phyloP scores from a whole-genome alignment of 2,888 invertebrate genomes.

The Leptinotarsa rubiginosa region DNA sequence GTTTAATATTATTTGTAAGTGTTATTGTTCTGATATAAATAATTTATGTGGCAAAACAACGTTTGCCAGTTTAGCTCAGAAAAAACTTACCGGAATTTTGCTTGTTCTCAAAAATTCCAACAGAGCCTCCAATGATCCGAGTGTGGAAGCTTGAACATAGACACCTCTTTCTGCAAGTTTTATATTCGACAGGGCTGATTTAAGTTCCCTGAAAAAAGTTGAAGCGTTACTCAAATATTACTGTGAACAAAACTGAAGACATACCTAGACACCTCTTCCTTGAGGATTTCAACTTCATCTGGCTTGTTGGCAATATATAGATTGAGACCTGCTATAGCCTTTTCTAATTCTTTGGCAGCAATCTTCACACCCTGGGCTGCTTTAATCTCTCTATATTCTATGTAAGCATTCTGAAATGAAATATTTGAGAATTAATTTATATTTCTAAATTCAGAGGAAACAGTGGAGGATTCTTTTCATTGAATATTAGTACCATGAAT shows the following conservation, averaged over 20 bases:
- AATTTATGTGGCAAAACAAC: too few relatives aligned
- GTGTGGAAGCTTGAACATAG: conserved; percentile 99
- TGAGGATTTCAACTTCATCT: conserved; percentile 90
- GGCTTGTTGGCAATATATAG: conserved; percentile 90
- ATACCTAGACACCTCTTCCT: conserved; percentile 83
- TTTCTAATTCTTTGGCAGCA: conserved; percentile 97
- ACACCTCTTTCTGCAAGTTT: conserved; percentile 93
- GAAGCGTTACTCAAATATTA: not conserved
- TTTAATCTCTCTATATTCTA: conserved; percentile 92
- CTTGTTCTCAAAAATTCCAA: conserved; percentile 91
- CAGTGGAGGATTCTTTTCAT: too few relatives aligned
- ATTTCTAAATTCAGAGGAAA: too few relatives aligned
- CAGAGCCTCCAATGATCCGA: conserved; percentile 97
- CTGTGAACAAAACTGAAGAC: not conserved
- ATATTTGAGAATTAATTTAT: not conserved
- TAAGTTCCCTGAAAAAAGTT: conserved; percentile 72
- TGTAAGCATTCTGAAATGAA: conserved; percentile 82
- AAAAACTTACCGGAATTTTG: conserved; percentile 89
- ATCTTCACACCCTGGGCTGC: conserved; percentile 99
- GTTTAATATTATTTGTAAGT: too few relatives aligned
- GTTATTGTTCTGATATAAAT: too few relatives aligned
- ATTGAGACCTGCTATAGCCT: conserved; percentile 96
- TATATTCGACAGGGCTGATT: conserved; percentile 91
- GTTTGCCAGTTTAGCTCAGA: not conserved
- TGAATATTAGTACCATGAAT: too few relatives aligned